These are phyloP conservation scores for Acanthiza pusilla DNA, from an alignment of 2,797 vertebrate species.

Conservation along the genomic window DNA sequence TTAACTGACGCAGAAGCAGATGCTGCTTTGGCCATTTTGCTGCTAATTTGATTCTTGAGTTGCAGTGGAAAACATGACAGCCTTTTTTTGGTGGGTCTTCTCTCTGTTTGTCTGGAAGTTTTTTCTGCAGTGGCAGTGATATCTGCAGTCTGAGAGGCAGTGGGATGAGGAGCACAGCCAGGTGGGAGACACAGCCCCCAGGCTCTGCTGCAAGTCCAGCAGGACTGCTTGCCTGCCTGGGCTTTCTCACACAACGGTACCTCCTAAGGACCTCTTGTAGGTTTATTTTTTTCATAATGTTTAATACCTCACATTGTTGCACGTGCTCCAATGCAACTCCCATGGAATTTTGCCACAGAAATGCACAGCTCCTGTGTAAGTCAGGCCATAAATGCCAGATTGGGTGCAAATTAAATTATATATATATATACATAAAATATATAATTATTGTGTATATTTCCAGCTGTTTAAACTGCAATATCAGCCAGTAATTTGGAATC, in stretches of 20 bases:
- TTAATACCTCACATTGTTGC: neutral
- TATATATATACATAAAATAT: too few relatives aligned
- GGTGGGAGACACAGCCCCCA: neutral
- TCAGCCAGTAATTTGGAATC: neutral
- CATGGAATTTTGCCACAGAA: neutral
- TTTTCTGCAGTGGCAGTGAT: neutral
- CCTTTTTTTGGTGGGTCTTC: neutral
- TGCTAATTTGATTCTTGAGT: neutral
- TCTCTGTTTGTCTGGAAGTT: neutral
- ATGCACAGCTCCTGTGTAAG: neutral
- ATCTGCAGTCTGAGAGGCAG: neutral
- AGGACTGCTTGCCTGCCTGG: neutral
- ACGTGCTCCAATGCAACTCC: neutral
- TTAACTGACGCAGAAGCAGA: neutral
- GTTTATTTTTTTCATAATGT: neutral
- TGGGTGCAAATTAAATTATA: neutral
- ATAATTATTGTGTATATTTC: neutral
- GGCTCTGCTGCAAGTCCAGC: neutral
- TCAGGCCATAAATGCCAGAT: neutral
- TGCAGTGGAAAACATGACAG: neutral
- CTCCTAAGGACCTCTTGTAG: neutral
- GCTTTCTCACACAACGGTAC: neutral
- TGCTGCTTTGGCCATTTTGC: neutral
- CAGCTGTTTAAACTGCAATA: neutral
- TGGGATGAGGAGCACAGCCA: neutral